Evolutionary conservation across 2,113 vertebrate species (phyloP).

Genomic region (Gymnorhina tibicen): DNA sequence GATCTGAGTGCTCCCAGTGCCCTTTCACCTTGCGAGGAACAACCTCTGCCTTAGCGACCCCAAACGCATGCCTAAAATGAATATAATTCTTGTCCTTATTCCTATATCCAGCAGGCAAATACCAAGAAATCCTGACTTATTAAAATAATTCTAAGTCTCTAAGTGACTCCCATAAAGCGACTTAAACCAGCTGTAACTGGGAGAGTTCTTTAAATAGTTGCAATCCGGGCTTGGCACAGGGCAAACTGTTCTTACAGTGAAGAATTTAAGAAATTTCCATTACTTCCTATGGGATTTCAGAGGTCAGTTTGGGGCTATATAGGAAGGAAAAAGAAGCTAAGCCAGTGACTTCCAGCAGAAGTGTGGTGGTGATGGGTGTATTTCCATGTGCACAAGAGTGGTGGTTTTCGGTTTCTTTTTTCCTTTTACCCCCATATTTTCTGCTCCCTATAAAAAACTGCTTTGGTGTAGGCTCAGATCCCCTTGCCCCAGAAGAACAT

Average conservation of each 20-base stretch:
- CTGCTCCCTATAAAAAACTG: not conserved
- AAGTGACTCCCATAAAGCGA: not conserved
- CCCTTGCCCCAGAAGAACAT: not conserved
- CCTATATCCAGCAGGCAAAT: not conserved
- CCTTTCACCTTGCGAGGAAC: not conserved
- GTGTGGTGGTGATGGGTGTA: not conserved
- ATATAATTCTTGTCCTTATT: constrained; percentile 31
- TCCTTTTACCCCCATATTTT: not conserved
- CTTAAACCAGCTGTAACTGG: not conserved
- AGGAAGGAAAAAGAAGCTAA: not conserved
- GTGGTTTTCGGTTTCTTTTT: not conserved
- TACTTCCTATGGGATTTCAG: constrained; percentile 28
- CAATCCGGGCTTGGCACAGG: not conserved
- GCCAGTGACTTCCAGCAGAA: not conserved
- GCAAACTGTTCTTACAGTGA: not conserved
- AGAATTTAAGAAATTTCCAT: constrained; percentile 46
- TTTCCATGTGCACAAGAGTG: not conserved
- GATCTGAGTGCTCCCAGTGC: not conserved
- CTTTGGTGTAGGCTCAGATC: not conserved
- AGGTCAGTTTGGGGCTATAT: not conserved
- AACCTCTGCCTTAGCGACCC: not conserved
- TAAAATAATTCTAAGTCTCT: constrained; percentile 23
- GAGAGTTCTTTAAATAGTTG: constrained; percentile 30
- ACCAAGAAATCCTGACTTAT: constrained; percentile 50
- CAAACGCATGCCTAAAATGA: not conserved